Evolutionary conservation across 2,888 invertebrate genomes (phyloP).

Genomic region (Meghimatium bilineatum): DNA sequence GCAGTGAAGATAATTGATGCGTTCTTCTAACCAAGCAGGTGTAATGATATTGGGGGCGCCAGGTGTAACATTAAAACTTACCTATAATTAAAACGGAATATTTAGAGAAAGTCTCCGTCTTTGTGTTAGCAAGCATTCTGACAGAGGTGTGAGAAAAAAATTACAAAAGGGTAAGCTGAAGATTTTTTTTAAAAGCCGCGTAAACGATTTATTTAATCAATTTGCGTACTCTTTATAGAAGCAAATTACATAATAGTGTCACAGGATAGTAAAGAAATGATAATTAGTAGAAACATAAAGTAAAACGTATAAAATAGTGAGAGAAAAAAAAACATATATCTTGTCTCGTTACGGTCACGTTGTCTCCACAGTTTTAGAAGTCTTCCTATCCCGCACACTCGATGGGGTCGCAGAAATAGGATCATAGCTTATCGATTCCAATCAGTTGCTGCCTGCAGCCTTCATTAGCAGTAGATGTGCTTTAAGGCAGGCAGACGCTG

Average conservation of each 20-base stretch:
- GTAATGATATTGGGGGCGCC: background rate
- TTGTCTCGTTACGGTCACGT: too few relatives aligned
- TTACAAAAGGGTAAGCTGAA: background rate
- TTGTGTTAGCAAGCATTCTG: background rate
- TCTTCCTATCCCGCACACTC: too few relatives aligned
- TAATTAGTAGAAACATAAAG: too few relatives aligned
- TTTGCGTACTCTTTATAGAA: background rate
- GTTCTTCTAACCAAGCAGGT: background rate
- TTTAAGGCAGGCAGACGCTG: too few relatives aligned
- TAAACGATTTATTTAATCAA: too few relatives aligned
- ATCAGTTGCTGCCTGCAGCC: too few relatives aligned
- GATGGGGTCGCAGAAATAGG: too few relatives aligned
- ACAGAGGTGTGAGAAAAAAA: background rate
- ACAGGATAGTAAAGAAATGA: background rate
- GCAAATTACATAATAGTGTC: background rate
- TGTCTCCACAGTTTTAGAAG: too few relatives aligned
- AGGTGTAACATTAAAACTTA: background rate
- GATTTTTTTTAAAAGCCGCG: background rate
- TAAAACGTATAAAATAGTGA: too few relatives aligned
- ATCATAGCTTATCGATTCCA: too few relatives aligned
- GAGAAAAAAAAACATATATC: too few relatives aligned
- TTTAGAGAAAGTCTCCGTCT: background rate
- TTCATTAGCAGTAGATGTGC: too few relatives aligned
- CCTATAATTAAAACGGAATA: background rate
- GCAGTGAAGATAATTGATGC: background rate